These are phyloP conservation scores for Pitangus sulphuratus DNA, from an alignment of 2,797 vertebrate genomes.

Conservation along the genomic window DNA sequence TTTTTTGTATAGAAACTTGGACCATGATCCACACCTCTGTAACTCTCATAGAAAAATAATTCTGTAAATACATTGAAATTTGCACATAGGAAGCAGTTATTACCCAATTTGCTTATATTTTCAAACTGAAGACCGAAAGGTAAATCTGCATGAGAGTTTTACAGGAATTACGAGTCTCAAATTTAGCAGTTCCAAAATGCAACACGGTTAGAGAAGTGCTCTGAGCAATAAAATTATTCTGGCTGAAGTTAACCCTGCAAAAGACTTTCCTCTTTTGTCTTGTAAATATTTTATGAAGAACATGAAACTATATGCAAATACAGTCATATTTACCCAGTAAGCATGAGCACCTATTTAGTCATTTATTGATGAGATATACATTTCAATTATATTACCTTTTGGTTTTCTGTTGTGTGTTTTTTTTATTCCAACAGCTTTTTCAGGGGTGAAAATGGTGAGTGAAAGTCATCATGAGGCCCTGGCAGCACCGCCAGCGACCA, in stretches of 20 bases:
- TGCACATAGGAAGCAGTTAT: not conserved
- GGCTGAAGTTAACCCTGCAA: conserved; percentile 54
- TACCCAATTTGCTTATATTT: conserved; percentile 9
- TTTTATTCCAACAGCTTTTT: conserved; percentile 46
- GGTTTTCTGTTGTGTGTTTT: not conserved
- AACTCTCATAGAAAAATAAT: not conserved
- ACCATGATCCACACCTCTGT: not conserved
- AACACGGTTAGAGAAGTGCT: not conserved
- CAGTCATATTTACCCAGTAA: conserved; percentile 80
- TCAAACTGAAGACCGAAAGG: not conserved
- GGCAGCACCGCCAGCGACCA: conserved; percentile 86
- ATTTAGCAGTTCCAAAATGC: conserved; percentile 7
- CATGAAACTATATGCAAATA: conserved; percentile 71
- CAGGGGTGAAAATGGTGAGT: conserved; percentile 82
- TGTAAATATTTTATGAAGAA: conserved; percentile 75
- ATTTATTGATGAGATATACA: conserved; percentile 32
- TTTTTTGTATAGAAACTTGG: not conserved
- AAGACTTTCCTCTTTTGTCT: conserved; percentile 39
- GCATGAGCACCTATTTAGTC: conserved; percentile 68
- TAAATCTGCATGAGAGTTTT: conserved; percentile 48
- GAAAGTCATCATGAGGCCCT: conserved; percentile 91
- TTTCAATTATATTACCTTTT: conserved; percentile 39
- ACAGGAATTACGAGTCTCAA: conserved; percentile 13
- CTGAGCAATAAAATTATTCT: conserved; percentile 12
- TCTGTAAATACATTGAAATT: conserved; percentile 32